Conservation (phyloP, 2,888 invertebrate species). For the Trisateles emortualis region DNA sequence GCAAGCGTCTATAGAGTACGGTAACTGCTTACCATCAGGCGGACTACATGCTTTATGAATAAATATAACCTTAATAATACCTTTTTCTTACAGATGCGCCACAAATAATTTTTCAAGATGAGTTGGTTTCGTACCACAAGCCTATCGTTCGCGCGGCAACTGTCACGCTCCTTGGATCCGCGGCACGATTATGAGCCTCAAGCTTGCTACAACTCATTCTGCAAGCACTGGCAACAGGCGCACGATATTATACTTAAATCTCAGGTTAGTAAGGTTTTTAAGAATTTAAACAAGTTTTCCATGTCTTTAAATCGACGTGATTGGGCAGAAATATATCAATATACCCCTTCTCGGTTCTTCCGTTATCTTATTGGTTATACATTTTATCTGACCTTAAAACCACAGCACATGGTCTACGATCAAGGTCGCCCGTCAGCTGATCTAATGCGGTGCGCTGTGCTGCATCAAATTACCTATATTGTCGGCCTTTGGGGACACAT, state of each 20-base stretch:
- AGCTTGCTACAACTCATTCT: constrained; percentile 97
- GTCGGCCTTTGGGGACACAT: too few species aligned
- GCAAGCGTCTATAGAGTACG: too few species aligned
- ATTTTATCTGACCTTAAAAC: too few species aligned
- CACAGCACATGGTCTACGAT: too few species aligned
- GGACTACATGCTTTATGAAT: too few species aligned
- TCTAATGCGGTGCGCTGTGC: too few species aligned
- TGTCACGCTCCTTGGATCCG: constrained; percentile 88
- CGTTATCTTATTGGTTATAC: too few species aligned
- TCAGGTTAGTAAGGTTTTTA: constrained; percentile 77
- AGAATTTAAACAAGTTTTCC: neutral
- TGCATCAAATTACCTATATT: too few species aligned
- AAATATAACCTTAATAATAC: neutral
- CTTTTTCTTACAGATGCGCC: constrained; percentile 53
- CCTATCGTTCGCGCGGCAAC: constrained; percentile 86
- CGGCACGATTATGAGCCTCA: constrained; percentile 93
- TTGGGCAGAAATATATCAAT: too few species aligned
- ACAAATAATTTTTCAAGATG: constrained; percentile 78
- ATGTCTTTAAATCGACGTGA: neutral
- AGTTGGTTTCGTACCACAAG: constrained; percentile 91
- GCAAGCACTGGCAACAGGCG: constrained; percentile 97
- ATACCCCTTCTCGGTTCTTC: too few species aligned
- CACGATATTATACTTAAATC: constrained; percentile 93
- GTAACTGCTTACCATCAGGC: too few species aligned
- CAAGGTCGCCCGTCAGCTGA: too few species aligned